Conservation (phyloP, 1,140 invertebrate genomes). For the Tribolium madens region DNA sequence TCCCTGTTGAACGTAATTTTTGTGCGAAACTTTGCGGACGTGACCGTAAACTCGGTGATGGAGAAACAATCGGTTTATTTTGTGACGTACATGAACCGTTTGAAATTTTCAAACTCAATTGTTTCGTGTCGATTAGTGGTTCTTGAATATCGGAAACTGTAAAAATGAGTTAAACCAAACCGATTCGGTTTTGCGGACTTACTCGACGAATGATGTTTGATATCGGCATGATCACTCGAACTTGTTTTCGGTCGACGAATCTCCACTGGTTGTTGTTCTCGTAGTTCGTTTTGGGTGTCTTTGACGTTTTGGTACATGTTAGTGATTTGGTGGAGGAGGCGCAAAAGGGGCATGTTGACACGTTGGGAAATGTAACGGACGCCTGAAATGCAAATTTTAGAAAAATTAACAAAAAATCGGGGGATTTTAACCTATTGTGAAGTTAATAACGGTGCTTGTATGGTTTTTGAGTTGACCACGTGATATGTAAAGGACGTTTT, state of each 20-base stretch:
- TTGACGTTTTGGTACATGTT: slow-evolving; percentile 98
- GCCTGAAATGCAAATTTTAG: slow-evolving; percentile 45
- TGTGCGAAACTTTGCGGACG: slow-evolving; percentile 89
- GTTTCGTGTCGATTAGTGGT: slow-evolving; percentile 54
- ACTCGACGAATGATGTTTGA: slow-evolving; percentile 61
- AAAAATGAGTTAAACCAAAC: no score
- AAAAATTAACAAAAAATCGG: not conserved
- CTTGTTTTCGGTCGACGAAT: slow-evolving; percentile 62
- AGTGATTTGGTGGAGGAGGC: slow-evolving; percentile 94
- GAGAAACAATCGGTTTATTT: slow-evolving; percentile 68
- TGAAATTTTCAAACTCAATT: slow-evolving; percentile 63
- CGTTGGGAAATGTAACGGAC: slow-evolving; percentile 90
- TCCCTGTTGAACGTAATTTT: slow-evolving; percentile 84
- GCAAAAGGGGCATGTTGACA: slow-evolving; percentile 94
- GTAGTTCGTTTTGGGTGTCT: slow-evolving; percentile 91
- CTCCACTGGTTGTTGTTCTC: slow-evolving; percentile 72
- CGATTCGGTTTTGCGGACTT: no score
- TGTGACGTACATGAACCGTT: slow-evolving; percentile 60
- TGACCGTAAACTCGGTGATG: slow-evolving; percentile 75
- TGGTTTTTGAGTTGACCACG: slow-evolving; percentile 89
- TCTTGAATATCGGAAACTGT: slow-evolving; percentile 77
- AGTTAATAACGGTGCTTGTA: slow-evolving; percentile 88
- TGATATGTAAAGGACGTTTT: slow-evolving; percentile 87
- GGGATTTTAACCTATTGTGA: slow-evolving; percentile 78
- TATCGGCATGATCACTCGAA: slow-evolving; percentile 60